Evolutionary conservation across 92 coral and sea anemone genomes (phyloP), one percentile per base, ranked within the genome.

Genomic region (Palythoa grandiflora): DNA sequence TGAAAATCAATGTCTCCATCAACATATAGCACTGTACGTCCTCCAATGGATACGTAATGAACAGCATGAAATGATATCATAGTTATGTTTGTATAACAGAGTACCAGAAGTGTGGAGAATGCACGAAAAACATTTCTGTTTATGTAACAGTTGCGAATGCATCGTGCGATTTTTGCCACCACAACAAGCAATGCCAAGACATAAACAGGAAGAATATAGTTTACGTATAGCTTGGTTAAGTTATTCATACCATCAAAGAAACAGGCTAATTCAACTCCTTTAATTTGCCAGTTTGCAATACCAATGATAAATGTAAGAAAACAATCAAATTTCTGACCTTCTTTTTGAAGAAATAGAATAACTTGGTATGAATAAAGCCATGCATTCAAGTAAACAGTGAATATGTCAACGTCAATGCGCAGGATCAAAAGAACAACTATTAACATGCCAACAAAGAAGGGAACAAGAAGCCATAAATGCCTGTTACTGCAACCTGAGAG

Each of bases 291-390:
- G 70, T 96, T 90, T 39, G 99, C 98, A 10, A 86, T 59, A 21
- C 96, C 93, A 68, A 95, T 91, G 12, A 96, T 88, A 35, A 96
- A 92, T 0, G 88, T 3, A 59, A 96, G 90, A 68, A 96, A 83
- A 17, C 38, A 59, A 74, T 96, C 98, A 70, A 28, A 28, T 28
- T 28, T 11, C 53, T 89, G 88, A 37, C 93, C 93, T 63, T 94
- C 84, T 78, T 93, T 87, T 12, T 89, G 87, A 53, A 96, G 83
- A 44, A 89, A 89, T n/a, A 87, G 57, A 9, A 96, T 87, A 21
- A 95, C 90, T 63, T 96, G 99, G 59, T 95, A 96, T 15, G 94
- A 95, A 66, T 93, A 96, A 47, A 96, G 87, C 99, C 99, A 96
- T 16, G 99, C 85, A 88, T 89, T 93, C 21, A 96, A 81, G 59